phyloP scores from a whole-genome alignment of 1,140 invertebrate species.

The Laodelphax striatellus region DNA sequence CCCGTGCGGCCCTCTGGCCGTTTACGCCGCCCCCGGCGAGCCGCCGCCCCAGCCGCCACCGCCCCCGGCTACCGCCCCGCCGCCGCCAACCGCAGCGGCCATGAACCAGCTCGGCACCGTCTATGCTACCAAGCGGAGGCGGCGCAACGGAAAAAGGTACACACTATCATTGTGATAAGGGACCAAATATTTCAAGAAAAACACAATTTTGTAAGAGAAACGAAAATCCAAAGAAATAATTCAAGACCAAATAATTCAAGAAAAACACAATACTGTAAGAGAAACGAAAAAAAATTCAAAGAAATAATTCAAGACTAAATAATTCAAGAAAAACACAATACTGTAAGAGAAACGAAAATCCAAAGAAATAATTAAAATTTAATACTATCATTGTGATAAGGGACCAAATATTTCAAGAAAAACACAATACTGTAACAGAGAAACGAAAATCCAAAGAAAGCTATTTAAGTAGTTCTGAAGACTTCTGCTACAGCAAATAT shows the following conservation, averaged over 20 bases:
- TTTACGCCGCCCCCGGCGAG: conserved; percentile 11
- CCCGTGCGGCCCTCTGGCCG: conserved; percentile 14
- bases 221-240: no score
- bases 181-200: conserved; percentile 18
- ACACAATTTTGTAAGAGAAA: neutral
- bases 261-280: neutral
- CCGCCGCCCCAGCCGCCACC: conserved; percentile 24
- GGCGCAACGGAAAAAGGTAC: conserved; percentile 91
- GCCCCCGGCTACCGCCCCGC: conserved; percentile 23
- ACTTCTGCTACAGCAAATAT: no score
- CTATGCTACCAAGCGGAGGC: conserved; percentile 83
- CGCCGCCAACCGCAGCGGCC: conserved; percentile 23
- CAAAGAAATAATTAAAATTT: no score
- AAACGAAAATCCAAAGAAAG: neutral
- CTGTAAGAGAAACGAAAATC: conserved; percentile 1
- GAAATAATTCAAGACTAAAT: no score
- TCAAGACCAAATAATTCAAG: conserved; percentile 20
- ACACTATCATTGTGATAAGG: no score
- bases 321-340: neutral
- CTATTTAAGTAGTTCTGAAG: no score
- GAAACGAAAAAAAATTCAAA: neutral
- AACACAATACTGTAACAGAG: neutral
- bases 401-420: conserved; percentile 18
- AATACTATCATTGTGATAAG: no score
- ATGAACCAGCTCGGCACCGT: conserved; percentile 87